phyloP scores from a whole-genome alignment of 2,113 vertebrate genomes.

The Morphnarchus princeps region DNA sequence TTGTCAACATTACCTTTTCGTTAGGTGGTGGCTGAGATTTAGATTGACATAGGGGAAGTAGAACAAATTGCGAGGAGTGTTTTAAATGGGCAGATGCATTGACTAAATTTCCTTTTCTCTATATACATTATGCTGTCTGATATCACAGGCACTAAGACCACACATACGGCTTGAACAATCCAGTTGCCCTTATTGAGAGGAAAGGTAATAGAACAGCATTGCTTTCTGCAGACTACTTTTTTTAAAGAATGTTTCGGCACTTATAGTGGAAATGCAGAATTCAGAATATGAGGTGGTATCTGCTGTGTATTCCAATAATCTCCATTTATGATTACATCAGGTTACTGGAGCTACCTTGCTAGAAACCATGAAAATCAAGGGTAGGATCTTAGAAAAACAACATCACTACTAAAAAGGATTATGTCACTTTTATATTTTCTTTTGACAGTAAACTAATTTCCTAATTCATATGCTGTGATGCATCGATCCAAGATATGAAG shows the following conservation, averaged over 20 bases:
- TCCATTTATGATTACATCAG: neutral
- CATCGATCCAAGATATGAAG: neutral
- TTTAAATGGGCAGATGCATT: neutral
- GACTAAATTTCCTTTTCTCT: neutral
- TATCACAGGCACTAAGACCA: neutral
- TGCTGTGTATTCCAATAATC: neutral
- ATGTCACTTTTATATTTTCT: neutral
- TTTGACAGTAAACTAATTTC: neutral
- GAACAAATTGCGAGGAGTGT: neutral
- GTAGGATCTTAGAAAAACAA: neutral
- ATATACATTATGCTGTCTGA: neutral
- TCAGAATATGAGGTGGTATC: neutral
- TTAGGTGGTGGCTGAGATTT: neutral
- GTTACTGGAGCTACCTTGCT: neutral
- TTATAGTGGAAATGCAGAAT: neutral
- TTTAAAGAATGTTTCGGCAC: neutral
- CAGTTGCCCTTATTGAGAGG: neutral
- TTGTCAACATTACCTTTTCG: neutral
- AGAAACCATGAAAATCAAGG: neutral
- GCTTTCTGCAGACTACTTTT: neutral
- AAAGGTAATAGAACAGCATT: neutral
- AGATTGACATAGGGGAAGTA: neutral
- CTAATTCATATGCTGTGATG: neutral
- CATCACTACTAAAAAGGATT: neutral
- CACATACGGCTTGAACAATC: neutral